These are phyloP conservation scores for Protodeltote pygarga DNA, from an alignment of 2,888 invertebrate species.

Conservation along the genomic window DNA sequence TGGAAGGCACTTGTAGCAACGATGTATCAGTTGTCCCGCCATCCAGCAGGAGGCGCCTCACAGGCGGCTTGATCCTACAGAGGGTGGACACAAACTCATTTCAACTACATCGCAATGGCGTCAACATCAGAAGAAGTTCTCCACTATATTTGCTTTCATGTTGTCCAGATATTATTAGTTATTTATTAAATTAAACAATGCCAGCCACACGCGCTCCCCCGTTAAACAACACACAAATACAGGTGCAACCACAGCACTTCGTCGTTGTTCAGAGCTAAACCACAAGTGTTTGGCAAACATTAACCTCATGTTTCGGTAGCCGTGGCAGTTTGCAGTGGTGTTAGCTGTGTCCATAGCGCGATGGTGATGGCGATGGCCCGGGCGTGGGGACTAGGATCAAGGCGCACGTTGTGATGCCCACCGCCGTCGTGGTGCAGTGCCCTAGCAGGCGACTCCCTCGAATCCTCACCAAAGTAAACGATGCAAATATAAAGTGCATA, in stretches of 20 bases:
- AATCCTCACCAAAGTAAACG: slow-evolving; percentile 22
- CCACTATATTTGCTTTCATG: too few species aligned
- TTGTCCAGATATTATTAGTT: too few species aligned
- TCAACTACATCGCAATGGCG: too few species aligned
- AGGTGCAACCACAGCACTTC: background rate
- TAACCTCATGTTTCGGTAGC: slow-evolving; percentile 4
- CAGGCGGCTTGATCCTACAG: too few species aligned
- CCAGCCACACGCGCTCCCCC: background rate
- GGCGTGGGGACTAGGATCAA: background rate
- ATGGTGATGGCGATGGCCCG: background rate
- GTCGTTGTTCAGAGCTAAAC: background rate
- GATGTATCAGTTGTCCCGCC: too few species aligned
- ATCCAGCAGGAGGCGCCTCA: too few species aligned
- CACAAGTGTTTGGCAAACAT: slow-evolving; percentile 8
- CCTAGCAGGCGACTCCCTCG: background rate
- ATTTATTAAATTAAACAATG: too few species aligned
- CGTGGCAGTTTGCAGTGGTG: background rate
- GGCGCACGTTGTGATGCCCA: background rate
- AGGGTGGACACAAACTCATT: too few species aligned
- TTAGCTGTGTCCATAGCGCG: background rate
- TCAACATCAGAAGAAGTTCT: too few species aligned
- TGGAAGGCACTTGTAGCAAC: too few species aligned
- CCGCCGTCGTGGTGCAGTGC: background rate
- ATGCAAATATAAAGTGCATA: slow-evolving; percentile 38
- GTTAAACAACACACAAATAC: background rate